Percentiles rank a stretch among this genome's conserved stretches.
Conservation (phyloP, 2,113 vertebrate genomes). For the Choloepus hoffmanni region DNA sequence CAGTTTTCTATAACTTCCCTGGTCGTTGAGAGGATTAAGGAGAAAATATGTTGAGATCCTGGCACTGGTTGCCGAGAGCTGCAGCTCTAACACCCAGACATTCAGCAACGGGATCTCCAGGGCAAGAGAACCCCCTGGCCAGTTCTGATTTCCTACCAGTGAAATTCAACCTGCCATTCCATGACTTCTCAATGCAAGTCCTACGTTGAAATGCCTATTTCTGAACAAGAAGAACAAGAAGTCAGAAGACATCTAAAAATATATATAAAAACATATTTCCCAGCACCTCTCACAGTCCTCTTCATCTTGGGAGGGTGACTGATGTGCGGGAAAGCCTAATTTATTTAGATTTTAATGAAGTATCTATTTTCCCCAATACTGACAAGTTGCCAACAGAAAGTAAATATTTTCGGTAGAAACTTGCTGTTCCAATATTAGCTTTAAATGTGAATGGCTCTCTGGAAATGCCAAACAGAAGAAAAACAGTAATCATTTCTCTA, state of each 20-base stretch:
- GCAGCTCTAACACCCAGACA: not conserved
- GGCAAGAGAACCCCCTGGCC: not conserved
- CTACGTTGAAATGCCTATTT: not conserved
- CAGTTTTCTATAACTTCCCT: not conserved
- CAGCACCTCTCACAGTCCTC: not conserved
- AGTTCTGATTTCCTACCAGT: not conserved
- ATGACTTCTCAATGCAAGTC: not conserved
- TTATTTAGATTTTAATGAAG: constrained; percentile 43
- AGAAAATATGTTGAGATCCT: not conserved
- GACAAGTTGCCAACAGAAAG: constrained; percentile 69
- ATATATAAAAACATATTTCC: not conserved
- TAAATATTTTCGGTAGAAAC: constrained; percentile 75
- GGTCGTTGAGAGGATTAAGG: not conserved
- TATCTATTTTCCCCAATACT: constrained; percentile 60
- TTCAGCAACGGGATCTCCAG: not conserved
- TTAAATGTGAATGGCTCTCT: constrained; percentile 46
- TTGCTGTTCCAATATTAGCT: constrained; percentile 68
- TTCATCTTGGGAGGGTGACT: not conserved
- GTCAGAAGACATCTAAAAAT: not conserved
- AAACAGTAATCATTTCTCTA: constrained; percentile 55
- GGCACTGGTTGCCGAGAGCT: not conserved
- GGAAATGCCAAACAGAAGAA: constrained; percentile 34
- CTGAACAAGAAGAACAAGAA: not conserved
- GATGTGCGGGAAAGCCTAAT: not conserved
- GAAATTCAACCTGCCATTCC: not conserved